Percentiles rank a stretch among this genome's conserved stretches.
Conservation (phyloP, 2,797 vertebrate species). For the Poeciliopsis gracilis region DNA sequence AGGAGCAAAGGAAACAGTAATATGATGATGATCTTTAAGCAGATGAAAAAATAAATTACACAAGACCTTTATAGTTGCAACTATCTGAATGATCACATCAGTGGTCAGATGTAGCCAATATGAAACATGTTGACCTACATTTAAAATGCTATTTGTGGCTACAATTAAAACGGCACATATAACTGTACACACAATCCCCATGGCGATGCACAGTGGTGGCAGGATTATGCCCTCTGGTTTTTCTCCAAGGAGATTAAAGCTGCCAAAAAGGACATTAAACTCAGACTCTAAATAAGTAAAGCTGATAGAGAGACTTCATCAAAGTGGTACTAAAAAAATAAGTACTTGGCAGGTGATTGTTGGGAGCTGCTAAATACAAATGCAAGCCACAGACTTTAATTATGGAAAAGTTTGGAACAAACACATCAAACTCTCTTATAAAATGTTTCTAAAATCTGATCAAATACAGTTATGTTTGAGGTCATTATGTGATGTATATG, state of each 20-base stretch:
- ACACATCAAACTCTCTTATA: neutral
- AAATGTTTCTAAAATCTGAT: neutral
- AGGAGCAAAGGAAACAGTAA: slow-evolving; percentile 19
- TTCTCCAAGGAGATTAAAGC: neutral
- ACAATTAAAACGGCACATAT: neutral
- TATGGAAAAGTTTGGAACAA: neutral
- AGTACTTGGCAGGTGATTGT: neutral
- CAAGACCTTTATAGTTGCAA: neutral
- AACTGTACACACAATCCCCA: neutral
- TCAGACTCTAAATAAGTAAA: neutral
- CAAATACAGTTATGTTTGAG: neutral
- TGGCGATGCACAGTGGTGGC: neutral
- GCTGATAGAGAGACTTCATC: neutral
- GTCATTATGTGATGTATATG: slow-evolving; percentile 1
- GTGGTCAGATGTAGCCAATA: neutral
- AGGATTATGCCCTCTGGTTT: neutral
- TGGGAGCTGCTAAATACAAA: neutral
- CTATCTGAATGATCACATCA: neutral
- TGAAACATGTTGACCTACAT: neutral
- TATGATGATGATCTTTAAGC: neutral
- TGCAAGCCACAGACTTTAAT: neutral
- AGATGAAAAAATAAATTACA: neutral
- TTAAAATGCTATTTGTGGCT: neutral
- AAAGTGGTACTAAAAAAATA: neutral
- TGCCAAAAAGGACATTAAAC: neutral